A percentile compares a stretch with the other conserved stretches of the same genome.
Evolutionary conservation across 2,113 vertebrate species (phyloP).

Genomic region (Campylomormyrus tamandua): DNA sequence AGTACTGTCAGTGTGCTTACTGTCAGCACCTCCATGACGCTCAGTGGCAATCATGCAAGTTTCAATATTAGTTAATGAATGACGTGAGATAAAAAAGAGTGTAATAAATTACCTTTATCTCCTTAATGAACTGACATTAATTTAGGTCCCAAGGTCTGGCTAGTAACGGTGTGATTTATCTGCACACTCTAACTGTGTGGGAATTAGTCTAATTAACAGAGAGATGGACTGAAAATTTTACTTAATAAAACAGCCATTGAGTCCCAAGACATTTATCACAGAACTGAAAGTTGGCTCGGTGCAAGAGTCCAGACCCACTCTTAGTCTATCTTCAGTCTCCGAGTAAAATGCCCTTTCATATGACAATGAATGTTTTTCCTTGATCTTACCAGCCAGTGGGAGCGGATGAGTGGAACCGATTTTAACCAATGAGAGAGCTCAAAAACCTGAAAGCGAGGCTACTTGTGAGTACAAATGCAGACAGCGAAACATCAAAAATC

Average conservation of each 20-base stretch:
- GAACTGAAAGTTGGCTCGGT: slow-evolving; percentile 4
- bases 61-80: slow-evolving; percentile 54
- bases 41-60: not conserved
- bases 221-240: slow-evolving; percentile 17
- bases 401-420: not conserved
- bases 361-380: not conserved
- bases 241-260: slow-evolving; percentile 47
- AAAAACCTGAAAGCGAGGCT: not conserved
- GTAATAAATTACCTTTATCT: slow-evolving; percentile 63
- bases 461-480: not conserved
- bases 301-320: not conserved
- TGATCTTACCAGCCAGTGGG: not conserved
- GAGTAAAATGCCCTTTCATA: not conserved
- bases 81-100: slow-evolving; percentile 35
- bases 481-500: not conserved
- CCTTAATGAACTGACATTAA: slow-evolving; percentile 65
- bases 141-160: slow-evolving; percentile 58
- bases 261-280: slow-evolving; percentile 7
- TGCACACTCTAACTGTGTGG: slow-evolving; percentile 33
- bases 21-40: not conserved
- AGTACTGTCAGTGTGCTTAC: not conserved
- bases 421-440: not conserved
- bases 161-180: slow-evolving; percentile 45
- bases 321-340: not conserved
- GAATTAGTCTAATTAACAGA: slow-evolving; percentile 34